Evolutionary conservation across 2,113 vertebrate genomes (phyloP).

Genomic region (Coturnix japonica): DNA sequence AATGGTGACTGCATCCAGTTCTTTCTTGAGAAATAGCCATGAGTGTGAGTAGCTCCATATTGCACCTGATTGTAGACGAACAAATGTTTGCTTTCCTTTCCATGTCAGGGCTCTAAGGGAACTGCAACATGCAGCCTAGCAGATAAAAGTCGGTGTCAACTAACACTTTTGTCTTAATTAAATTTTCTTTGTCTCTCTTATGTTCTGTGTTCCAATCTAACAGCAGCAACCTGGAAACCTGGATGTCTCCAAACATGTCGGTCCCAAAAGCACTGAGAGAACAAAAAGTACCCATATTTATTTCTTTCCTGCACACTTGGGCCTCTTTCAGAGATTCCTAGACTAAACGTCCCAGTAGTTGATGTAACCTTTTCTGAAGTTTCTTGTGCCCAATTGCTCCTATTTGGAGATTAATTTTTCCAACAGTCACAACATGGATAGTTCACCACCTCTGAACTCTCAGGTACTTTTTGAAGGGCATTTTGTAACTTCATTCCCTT

Average conservation of each 20-base stretch:
- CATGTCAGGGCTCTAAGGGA: not conserved
- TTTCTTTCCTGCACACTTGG: not conserved
- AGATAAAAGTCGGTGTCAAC: not conserved
- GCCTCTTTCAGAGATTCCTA: not conserved
- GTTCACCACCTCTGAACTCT: not conserved
- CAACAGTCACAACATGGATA: not conserved
- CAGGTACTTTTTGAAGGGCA: not conserved
- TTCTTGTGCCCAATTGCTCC: not conserved
- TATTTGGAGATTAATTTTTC: not conserved
- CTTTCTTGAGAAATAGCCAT: not conserved
- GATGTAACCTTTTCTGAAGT: not conserved
- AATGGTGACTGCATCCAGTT: not conserved
- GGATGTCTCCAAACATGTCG: not conserved
- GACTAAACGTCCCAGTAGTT: not conserved
- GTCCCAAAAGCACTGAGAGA: not conserved
- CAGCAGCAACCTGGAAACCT: not conserved
- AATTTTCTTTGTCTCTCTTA: not conserved
- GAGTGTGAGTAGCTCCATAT: not conserved
- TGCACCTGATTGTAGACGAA: not conserved
- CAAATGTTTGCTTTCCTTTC: not conserved
- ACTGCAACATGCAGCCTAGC: not conserved
- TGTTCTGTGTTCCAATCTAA: not conserved
- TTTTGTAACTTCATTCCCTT: not conserved
- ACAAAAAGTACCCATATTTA: accelerated
- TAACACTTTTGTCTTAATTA: not conserved